Conservation (phyloP, 2,888 invertebrate genomes). For the Nemotelus nigrinus region DNA sequence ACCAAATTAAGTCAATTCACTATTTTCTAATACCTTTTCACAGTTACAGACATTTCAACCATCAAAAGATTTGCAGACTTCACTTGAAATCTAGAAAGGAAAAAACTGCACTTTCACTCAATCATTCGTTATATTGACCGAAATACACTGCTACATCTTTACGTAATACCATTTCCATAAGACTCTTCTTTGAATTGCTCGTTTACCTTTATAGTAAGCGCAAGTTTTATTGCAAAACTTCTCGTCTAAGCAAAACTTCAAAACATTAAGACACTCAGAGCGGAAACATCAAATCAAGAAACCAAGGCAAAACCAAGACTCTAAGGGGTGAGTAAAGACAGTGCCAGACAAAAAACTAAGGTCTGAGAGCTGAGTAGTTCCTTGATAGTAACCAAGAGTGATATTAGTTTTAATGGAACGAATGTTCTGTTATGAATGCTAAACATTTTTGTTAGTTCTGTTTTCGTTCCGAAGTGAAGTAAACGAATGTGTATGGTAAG, state of each 20-base stretch:
- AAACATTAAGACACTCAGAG: constrained; percentile 33
- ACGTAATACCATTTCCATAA: too few relatives aligned
- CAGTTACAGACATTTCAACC: too few relatives aligned
- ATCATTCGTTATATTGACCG: too few relatives aligned
- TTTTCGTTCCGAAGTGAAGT: not conserved
- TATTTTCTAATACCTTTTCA: too few relatives aligned
- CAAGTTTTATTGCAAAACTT: constrained; percentile 41
- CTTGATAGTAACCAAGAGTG: constrained; percentile 44
- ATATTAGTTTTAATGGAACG: constrained; percentile 43
- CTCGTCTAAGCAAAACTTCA: constrained; percentile 24
- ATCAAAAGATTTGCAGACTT: too few relatives aligned
- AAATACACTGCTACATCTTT: too few relatives aligned
- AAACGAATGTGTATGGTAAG: not conserved
- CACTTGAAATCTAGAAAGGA: too few relatives aligned
- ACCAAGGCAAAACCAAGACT: not conserved
- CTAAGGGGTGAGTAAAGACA: constrained; percentile 3
- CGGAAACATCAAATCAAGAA: constrained; percentile 17
- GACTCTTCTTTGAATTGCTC: not conserved
- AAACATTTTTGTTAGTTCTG: constrained; percentile 32
- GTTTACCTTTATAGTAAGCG: constrained; percentile 22
- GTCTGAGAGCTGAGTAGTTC: constrained; percentile 11
- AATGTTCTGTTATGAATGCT: constrained; percentile 44
- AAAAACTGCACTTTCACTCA: too few relatives aligned
- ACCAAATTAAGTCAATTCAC: too few relatives aligned
- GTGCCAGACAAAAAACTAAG: not conserved